Conservation (phyloP, 2,113 vertebrate species). For the Loxodonta africana region DNA sequence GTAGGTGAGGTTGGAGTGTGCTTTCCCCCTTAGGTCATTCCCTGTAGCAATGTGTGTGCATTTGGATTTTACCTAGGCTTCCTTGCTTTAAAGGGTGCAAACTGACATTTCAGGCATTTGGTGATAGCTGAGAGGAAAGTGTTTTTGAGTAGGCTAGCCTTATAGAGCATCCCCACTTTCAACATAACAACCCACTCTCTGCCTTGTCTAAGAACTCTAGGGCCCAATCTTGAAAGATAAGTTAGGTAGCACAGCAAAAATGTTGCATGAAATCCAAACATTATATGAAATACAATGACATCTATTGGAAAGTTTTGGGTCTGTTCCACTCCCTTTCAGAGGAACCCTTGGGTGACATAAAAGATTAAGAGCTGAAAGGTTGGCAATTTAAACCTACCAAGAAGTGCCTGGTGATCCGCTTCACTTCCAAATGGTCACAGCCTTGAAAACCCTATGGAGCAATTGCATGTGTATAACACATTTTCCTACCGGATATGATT, state of each 20-base stretch:
- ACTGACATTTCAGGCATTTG: not conserved
- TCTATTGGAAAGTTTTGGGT: not conserved
- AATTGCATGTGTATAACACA: not conserved
- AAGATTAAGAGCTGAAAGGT: too few species aligned
- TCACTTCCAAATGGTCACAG: not conserved
- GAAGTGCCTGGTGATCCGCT: not conserved
- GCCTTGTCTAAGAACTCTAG: not conserved
- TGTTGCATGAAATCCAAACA: not conserved
- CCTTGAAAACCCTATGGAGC: not conserved
- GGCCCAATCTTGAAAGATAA: not conserved
- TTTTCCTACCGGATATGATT: not conserved
- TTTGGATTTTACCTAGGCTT: constrained; percentile 71
- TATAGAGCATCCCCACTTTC: not conserved
- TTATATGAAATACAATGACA: not conserved
- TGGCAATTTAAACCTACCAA: not conserved
- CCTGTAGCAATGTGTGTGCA: not conserved
- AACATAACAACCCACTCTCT: not conserved
- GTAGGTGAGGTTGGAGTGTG: not conserved
- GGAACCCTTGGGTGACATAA: too few species aligned
- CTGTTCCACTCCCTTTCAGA: not conserved
- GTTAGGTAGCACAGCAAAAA: not conserved
- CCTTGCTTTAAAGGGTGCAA: constrained; percentile 16
- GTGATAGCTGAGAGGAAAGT: not conserved
- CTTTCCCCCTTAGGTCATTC: not conserved
- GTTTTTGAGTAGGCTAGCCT: not conserved